These are phyloP conservation scores for Etheostoma spectabile DNA, from an alignment of 2,113 vertebrate genomes.

Conservation along the genomic window DNA sequence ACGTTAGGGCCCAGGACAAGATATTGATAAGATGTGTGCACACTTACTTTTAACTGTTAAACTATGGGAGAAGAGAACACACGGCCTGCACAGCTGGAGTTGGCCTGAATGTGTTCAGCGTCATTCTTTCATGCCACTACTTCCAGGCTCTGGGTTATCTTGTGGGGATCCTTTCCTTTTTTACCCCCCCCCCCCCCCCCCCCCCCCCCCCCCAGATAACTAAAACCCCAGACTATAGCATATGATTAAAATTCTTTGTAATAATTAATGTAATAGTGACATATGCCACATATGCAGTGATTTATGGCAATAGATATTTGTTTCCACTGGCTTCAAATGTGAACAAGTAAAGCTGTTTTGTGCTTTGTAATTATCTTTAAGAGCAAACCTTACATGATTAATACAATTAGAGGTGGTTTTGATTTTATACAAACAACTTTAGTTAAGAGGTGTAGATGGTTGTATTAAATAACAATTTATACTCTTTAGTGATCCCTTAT, in stretches of 20 bases:
- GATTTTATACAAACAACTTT: conserved; percentile 18
- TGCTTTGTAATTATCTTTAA: conserved; percentile 11
- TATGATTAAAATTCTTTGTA: neutral
- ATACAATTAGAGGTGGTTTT: conserved; percentile 8
- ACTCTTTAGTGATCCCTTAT: too few species aligned
- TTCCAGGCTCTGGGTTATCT: conserved; percentile 10
- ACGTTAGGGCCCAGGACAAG: neutral
- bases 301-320: neutral
- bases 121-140: conserved; percentile 40
- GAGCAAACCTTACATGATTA: conserved; percentile 13
- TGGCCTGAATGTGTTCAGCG: conserved; percentile 18
- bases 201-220: neutral
- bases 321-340: neutral
- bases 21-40: conserved; percentile 10
- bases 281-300: neutral
- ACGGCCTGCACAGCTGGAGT: conserved; percentile 25
- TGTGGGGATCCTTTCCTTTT: neutral
- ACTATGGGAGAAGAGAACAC: conserved; percentile 19
- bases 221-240: neutral
- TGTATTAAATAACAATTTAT: neutral
- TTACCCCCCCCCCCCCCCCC: too few species aligned
- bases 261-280: neutral
- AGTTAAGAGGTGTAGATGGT: neutral
- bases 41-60: neutral
- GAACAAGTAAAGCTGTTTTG: neutral